Evolutionary conservation across 2,113 vertebrate genomes (phyloP).

Genomic region (Catharus fuscescens): DNA sequence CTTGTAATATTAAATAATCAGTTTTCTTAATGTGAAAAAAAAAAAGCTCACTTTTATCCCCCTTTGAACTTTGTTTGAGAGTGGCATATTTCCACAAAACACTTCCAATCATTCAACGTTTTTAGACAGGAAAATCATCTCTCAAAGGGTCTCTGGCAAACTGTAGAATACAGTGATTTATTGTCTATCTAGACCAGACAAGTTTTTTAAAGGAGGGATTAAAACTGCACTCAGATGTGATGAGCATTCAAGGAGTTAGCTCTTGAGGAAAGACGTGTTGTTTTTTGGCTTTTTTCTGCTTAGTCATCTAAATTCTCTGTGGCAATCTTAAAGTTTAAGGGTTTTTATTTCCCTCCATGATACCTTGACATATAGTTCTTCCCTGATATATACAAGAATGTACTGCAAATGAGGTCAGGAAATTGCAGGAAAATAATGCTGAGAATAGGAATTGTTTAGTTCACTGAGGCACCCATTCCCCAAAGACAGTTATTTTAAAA

Average conservation of each 20-base stretch:
- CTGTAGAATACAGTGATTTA: not conserved
- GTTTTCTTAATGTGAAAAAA: not conserved
- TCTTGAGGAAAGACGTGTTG: not conserved
- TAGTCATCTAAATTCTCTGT: not conserved
- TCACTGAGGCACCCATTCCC: slow-evolving; percentile 37
- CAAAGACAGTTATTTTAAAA: slow-evolving; percentile 48
- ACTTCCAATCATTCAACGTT: not conserved
- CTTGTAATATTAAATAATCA: not conserved
- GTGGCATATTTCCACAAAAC: not conserved
- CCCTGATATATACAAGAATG: not conserved
- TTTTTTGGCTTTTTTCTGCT: not conserved
- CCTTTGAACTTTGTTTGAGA: not conserved
- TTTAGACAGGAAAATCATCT: not conserved
- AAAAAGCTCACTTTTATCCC: not conserved
- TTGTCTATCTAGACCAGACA: not conserved
- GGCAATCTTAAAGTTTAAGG: not conserved
- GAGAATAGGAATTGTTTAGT: slow-evolving; percentile 35
- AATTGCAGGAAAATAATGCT: slow-evolving; percentile 33
- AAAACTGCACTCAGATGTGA: not conserved
- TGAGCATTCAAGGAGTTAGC: not conserved
- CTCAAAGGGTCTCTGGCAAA: not conserved
- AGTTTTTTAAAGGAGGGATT: not conserved
- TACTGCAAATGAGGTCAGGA: not conserved
- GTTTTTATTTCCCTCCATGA: not conserved
- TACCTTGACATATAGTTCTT: not conserved